Conservation (phyloP, 2,797 vertebrate genomes). For the Molothrus ater region DNA sequence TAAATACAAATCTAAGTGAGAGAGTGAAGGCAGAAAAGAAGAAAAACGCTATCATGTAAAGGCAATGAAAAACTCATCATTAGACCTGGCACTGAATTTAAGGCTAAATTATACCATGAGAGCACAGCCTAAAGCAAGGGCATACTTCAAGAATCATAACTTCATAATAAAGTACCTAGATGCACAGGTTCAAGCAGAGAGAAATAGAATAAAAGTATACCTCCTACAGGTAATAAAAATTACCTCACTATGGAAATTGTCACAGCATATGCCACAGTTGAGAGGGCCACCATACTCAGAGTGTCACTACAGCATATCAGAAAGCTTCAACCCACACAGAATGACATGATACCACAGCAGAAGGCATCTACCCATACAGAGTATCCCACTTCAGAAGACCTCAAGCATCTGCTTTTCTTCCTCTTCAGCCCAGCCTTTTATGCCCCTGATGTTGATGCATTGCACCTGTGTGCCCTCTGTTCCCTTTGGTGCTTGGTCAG, state of each 20-base stretch:
- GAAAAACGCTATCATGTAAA: background rate
- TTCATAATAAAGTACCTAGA: background rate
- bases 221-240: background rate
- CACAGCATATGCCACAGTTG: background rate
- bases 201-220: background rate
- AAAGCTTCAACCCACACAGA: background rate
- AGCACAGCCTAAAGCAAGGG: background rate
- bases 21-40: background rate
- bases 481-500: background rate
- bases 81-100: background rate
- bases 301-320: background rate
- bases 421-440: background rate
- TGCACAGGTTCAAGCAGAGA: background rate
- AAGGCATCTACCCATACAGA: background rate
- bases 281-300: background rate
- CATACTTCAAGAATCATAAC: background rate
- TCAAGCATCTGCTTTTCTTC: background rate
- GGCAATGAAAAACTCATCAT: background rate
- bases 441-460: accelerated
- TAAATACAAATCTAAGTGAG: background rate
- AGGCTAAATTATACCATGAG: background rate
- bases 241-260: background rate
- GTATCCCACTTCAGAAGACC: background rate
- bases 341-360: background rate
- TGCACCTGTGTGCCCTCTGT: background rate